These are phyloP conservation scores for Xiphias gladius DNA, from an alignment of 2,113 vertebrate species.

Conservation along the genomic window DNA sequence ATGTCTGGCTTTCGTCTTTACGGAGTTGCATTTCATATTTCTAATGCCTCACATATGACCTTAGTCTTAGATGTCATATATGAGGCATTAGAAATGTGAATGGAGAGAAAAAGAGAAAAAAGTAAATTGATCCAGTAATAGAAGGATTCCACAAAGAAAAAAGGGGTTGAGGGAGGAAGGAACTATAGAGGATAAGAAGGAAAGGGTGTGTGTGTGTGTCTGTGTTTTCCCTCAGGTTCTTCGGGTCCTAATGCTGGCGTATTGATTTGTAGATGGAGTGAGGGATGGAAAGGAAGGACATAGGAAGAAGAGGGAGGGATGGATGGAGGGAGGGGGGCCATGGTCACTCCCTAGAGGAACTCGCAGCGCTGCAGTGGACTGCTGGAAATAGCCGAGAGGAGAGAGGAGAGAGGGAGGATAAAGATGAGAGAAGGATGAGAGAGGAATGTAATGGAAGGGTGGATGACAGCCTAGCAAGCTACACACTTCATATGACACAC, in stretches of 20 bases:
- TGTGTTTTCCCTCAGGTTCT: slow-evolving; percentile 73
- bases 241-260: slow-evolving; percentile 71
- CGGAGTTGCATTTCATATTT: background rate
- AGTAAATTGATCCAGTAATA: background rate
- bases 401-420: slow-evolving; percentile 31
- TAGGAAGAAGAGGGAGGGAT: slow-evolving; percentile 55
- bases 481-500: slow-evolving; percentile 27
- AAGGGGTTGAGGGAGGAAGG: background rate
- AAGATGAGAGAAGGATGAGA: slow-evolving; percentile 34
- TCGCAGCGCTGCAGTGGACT: slow-evolving; percentile 75
- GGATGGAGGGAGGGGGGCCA: slow-evolving; percentile 54
- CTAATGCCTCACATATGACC: slow-evolving; percentile 22
- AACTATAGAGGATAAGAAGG: background rate
- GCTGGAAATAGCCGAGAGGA: slow-evolving; percentile 77
- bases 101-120: background rate
- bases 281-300: slow-evolving; percentile 62
- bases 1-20: slow-evolving; percentile 13
- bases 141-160: slow-evolving; percentile 17
- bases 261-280: slow-evolving; percentile 79
- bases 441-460: slow-evolving; percentile 29
- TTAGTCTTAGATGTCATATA: slow-evolving; percentile 18
- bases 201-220: slow-evolving; percentile 13
- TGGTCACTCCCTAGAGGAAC: slow-evolving; percentile 74
- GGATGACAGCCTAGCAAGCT: slow-evolving; percentile 31
- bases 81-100: slow-evolving; percentile 3